phyloP scores from a whole-genome alignment of 2,797 vertebrate species.

The Eulemur rubriventer region DNA sequence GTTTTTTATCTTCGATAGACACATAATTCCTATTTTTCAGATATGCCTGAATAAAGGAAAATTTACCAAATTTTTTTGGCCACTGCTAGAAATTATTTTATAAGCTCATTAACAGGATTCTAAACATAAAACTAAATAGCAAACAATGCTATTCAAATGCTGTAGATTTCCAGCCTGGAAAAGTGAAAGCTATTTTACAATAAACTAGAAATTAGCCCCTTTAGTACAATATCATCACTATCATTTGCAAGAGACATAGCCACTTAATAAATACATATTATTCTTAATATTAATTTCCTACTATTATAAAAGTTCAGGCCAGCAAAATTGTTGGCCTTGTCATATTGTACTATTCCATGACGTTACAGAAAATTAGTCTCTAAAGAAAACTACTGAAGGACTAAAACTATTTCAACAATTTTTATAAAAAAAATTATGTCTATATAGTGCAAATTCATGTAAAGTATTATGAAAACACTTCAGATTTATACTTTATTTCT shows the following conservation, averaged over 20 bases:
- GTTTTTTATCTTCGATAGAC: neutral
- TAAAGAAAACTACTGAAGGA: neutral
- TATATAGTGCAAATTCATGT: neutral
- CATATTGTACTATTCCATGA: conserved; percentile 7
- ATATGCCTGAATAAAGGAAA: conserved; percentile 10
- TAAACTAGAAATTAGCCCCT: conserved; percentile 45
- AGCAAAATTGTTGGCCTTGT: neutral
- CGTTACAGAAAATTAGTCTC: neutral
- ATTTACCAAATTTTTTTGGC: neutral
- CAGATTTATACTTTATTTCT: neutral
- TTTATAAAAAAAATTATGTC: neutral
- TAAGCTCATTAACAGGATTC: neutral
- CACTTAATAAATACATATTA: conserved; percentile 26
- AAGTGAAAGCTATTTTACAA: conserved; percentile 6
- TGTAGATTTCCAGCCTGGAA: neutral
- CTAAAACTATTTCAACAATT: neutral
- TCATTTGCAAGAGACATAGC: neutral
- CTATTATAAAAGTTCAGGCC: neutral
- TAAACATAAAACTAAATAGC: conserved; percentile 32
- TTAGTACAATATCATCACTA: neutral
- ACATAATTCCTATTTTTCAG: neutral
- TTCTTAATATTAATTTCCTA: conserved; percentile 50
- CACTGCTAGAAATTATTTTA: neutral
- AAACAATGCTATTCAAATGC: conserved; percentile 31
- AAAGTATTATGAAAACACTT: neutral